Percentiles rank a stretch among this genome's conserved stretches.
Conservation (phyloP, 2,888 invertebrate species). For the Coelogynopora nodosa region DNA sequence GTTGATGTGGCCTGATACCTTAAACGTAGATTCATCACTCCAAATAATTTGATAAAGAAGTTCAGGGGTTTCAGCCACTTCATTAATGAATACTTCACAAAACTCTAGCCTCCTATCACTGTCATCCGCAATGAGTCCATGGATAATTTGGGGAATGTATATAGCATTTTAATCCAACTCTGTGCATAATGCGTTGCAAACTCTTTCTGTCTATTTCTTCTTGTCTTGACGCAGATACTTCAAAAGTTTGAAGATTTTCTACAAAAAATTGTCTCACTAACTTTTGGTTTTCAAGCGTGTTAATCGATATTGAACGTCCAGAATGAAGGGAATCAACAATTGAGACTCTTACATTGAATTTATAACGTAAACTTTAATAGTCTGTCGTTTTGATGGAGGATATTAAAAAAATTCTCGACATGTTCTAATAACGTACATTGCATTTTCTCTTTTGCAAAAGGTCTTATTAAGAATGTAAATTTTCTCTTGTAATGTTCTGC, state of each 20-base stretch:
- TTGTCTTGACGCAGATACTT: slow-evolving; percentile 22
- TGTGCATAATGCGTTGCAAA: background rate
- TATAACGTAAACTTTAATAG: background rate
- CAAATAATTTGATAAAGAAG: slow-evolving; percentile 26
- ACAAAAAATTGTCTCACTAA: slow-evolving; percentile 10
- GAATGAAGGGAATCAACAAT: background rate
- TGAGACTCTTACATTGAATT: background rate
- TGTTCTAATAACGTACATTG: slow-evolving; percentile 1
- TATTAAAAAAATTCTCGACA: background rate
- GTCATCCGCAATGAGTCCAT: background rate
- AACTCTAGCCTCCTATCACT: background rate
- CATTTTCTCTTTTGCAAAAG: background rate
- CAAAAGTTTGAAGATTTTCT: slow-evolving; percentile 16
- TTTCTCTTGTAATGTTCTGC: background rate
- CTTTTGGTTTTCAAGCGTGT: background rate
- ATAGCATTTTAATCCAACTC: background rate
- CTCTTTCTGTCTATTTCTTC: background rate
- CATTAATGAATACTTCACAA: background rate
- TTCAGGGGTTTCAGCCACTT: background rate
- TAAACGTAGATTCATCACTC: slow-evolving; percentile 9
- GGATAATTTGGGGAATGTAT: slow-evolving; percentile 5
- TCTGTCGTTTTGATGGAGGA: background rate
- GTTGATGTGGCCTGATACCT: slow-evolving; percentile 13
- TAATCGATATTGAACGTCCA: background rate
- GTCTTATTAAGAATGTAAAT: slow-evolving; percentile 11